These are phyloP conservation scores for Oegoconia quadripuncta DNA, from an alignment of 2,888 invertebrate genomes.

Conservation along the genomic window DNA sequence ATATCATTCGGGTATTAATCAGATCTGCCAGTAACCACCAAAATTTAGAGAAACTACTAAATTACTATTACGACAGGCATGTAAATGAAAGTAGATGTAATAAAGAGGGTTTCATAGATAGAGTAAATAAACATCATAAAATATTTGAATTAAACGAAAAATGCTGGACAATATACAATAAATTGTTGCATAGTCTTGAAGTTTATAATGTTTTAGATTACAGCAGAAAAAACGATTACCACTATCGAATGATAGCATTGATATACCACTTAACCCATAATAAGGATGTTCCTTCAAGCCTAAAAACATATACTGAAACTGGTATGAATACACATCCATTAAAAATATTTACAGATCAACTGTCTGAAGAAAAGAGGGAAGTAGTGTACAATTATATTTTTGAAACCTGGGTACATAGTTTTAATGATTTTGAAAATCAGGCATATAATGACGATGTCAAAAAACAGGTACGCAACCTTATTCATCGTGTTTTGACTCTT, in stretches of 20 bases:
- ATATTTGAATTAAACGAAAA: constrained; percentile 38
- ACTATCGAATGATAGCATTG: constrained; percentile 31
- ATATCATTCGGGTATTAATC: constrained; percentile 35
- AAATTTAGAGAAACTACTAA: constrained; percentile 37
- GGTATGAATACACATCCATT: constrained; percentile 9
- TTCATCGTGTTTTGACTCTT: constrained; percentile 24
- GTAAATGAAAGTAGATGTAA: constrained; percentile 35
- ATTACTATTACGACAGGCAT: constrained; percentile 48
- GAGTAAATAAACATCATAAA: constrained; percentile 31
- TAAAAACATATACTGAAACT: constrained; percentile 21
- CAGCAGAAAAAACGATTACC: constrained; percentile 3
- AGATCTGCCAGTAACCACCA: constrained; percentile 34
- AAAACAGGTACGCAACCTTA: constrained; percentile 19
- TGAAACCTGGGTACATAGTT: constrained; percentile 29
- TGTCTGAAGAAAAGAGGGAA: constrained; percentile 24
- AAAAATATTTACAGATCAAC: neutral
- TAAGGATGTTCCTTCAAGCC: constrained; percentile 30
- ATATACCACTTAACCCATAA: constrained; percentile 40
- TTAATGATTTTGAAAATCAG: constrained; percentile 23
- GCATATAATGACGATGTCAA: constrained; percentile 23
- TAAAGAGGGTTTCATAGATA: constrained; percentile 38
- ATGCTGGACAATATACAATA: constrained; percentile 47
- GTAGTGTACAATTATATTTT: constrained; percentile 29
- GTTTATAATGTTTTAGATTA: constrained; percentile 29
- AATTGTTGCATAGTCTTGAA: constrained; percentile 40